Conservation (phyloP, 2,113 vertebrate species). For the Gobio gobio region DNA sequence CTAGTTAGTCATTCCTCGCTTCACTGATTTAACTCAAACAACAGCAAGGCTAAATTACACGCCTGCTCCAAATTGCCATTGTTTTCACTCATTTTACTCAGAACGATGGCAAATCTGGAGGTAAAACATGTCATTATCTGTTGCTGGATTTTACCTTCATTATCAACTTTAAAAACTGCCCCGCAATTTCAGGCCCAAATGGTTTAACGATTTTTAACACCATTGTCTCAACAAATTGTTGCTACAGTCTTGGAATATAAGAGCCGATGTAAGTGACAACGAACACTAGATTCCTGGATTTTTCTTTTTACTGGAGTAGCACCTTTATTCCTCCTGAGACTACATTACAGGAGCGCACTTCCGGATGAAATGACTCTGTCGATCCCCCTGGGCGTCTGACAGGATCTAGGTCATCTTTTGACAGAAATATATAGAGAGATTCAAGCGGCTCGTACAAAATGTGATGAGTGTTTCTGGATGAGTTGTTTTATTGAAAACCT, state of each 20-base stretch:
- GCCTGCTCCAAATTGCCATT: neutral
- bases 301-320: neutral
- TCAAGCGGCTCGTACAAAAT: neutral
- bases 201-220: neutral
- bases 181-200: neutral
- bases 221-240: neutral
- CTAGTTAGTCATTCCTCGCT: slow-evolving; percentile 20
- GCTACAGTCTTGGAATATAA: neutral
- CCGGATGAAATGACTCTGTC: slow-evolving; percentile 43
- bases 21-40: neutral
- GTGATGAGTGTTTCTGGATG: slow-evolving; percentile 17
- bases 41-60: neutral
- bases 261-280: neutral
- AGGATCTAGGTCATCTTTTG: slow-evolving; percentile 46
- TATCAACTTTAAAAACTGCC: neutral
- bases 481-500: neutral
- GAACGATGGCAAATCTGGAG: neutral
- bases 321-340: slow-evolving; percentile 6
- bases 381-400: slow-evolving; percentile 27
- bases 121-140: neutral
- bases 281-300: neutral
- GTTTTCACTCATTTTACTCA: neutral
- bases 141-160: neutral
- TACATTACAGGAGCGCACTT: slow-evolving; percentile 23
- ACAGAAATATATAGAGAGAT: neutral